Base-by-base conservation (phyloP, 2,113 vertebrate species). In the Microcebus griseorufus region DNA sequence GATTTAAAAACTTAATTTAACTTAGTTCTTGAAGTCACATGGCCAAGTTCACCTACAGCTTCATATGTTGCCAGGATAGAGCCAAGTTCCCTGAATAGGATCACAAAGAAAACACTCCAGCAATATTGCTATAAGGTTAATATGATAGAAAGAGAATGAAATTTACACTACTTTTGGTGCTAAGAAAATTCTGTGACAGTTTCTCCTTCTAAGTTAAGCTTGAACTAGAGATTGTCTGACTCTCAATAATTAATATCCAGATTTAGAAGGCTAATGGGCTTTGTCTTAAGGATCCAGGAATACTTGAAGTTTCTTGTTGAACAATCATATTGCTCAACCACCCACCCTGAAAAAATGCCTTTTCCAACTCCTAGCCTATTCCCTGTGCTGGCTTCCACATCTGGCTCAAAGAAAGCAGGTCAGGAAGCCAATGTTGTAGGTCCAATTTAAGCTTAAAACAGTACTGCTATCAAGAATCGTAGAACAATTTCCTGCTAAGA, bases 1-100 rank as follows among this genome's bases (percentile, higher is more conserved):
- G 42, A 82, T 58, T 95, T 34, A 51, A 88, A 90, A 83, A 67
- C 69, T 78, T 60, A 67, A 69, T 79, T 84, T 48, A 39, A 94
- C 37, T 93, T 70, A 55, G 25, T 60, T 87, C 70, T 78, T 69
- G 9, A 85, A 92, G 72, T 88, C 48, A 42, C 8, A 6, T 20
- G 9, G 45, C 88, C 83, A 83, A 60, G 22, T 92, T 86, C 27
- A 48, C 72, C 45, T 65, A 73, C 8, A 23, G 34, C 80, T 92
- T 75, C 75, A 55, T 42, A 55, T 12, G 8, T 42, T 58, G 27
- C 60, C 25, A 51, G 27, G 55, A n/a, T 17, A 60, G 9, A 83
- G 69, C 13, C 22, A 79, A 76, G 10, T 16, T 48, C 65, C 22
- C 88, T 34, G 27, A 84, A 60, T 8, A 69, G 17, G 34, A 45